Base-by-base conservation (phyloP, 2,888 invertebrate genomes). In the Orthosia cruda region DNA sequence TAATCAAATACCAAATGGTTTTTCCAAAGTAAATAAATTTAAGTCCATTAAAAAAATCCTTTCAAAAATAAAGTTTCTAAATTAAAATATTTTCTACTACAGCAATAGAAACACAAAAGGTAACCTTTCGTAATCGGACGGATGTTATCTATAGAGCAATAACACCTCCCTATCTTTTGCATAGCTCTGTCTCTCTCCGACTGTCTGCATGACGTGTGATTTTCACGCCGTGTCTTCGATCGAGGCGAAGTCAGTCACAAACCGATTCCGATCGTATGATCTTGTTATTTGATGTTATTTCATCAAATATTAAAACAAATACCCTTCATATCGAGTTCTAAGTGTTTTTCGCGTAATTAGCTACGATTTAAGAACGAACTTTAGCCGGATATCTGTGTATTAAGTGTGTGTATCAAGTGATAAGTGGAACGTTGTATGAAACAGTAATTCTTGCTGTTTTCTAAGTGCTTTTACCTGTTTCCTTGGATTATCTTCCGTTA, bases 181-280 rank as follows among this genome's bases (percentile, higher is more conserved):
- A 91, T 91, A 89, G 84, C 86, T 82, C 73, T 87, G 81, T 94
- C 93, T 81, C 89, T 74, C 68, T 93, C 90, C 88, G 87, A 81
- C 87, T 92, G 93, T 94, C 94, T 93, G 89, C 89, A 92, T 96
- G 95, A 95, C 96, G 95, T 96, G 95, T 95, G 86, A 84, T 83
- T 87, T 87, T 87, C 88, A 89, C 81, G 87, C 89, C 3, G 75
- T 86, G 79, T 73, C 80, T 89, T 87, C 89, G 89, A 92, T 90
- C 92, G 89, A 47, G 71, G 57, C 83, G 95, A 96, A 96, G 95
- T 96, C 95, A 96, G 96, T 96, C 89, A 94, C 96, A 92, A 92
- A 94, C 87, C 88, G 91, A 88, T 87, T 92, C 85, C 87, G 89
- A 89, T 92, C 89, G 92, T 90, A 85, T 89, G 90, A 89, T 92